Conservation (phyloP, 2,113 vertebrate species). For the Amphiprion percula region DNA sequence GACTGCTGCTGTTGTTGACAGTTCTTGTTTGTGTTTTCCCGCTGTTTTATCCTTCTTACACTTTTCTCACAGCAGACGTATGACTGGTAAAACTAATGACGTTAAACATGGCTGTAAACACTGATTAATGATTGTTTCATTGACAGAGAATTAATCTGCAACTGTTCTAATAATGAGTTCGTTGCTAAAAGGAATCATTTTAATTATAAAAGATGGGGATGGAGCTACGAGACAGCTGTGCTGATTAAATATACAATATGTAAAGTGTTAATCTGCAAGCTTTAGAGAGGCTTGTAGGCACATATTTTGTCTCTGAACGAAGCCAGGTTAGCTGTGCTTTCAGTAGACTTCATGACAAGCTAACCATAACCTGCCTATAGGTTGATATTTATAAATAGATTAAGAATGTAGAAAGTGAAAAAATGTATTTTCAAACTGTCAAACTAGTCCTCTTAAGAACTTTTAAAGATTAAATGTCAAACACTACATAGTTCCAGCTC, state of each 20-base stretch:
- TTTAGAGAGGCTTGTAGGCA: background rate
- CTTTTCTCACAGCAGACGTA: background rate
- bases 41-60: background rate
- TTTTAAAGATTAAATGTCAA: no score
- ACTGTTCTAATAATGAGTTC: background rate
- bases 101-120: background rate
- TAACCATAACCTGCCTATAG: background rate
- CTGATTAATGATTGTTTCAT: background rate
- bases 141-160: background rate
- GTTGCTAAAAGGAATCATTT: background rate
- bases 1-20: constrained; percentile 6
- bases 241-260: background rate
- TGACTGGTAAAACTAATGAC: background rate
- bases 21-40: background rate
- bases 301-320: background rate
- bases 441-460: background rate
- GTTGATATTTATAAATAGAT: background rate
- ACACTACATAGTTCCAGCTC: no score
- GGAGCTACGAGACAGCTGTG: background rate
- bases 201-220: background rate
- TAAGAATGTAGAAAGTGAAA: background rate
- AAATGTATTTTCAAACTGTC: constrained; percentile 6
- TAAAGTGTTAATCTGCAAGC: constrained; percentile 11
- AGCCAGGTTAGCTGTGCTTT: background rate
- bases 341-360: background rate